Evolutionary conservation across 2,888 invertebrate species (phyloP), one percentile per base, ranked within the genome.

Genomic region (Archips xylosteana): DNA sequence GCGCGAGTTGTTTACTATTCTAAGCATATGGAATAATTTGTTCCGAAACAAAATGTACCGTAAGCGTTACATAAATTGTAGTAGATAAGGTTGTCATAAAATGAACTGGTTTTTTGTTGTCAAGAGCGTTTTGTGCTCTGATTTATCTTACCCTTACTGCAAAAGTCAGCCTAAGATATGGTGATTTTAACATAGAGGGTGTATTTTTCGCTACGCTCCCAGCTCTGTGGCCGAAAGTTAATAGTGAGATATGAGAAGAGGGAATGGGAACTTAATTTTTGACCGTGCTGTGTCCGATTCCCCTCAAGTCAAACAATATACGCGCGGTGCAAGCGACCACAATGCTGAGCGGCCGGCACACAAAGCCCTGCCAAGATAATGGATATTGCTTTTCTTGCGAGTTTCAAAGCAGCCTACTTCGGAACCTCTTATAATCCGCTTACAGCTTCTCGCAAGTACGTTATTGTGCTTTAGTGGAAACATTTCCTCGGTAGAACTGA

Each of bases 351-450:
- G 84, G 85, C 83, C 86, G 81, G 81, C 86, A 85, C 88, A 91
- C 89, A 92, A 91, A 91, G 90, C 88, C 85, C 83, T 80, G 84
- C 87, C 90, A 87, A 91, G 91, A 92, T 93, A 92, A 92, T 93
- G 92, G 92, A 92, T 92, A 92, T 94, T 93, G 92, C 92, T 92
- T 92, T 93, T 91, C 92, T 92, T 92, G 92, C 86, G 86, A 92
- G 92, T 91, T 92, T 92, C 92, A 90, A 91, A 92, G 92, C 91
- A 91, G 90, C 90, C 92, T 92, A 92, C 92, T 92, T 91, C 87
- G 88, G 85, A 91, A 90, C 89, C 92, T 90, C 90, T 90, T 90
- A 90, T 94, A 92, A 93, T 92, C 92, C 92, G 91, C 91, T 92
- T 92, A 92, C 87, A 84, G 89, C 87, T 88, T 82, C 85, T 83